Base-by-base conservation (phyloP, 2,797 vertebrate species). In the Acropternis orthonyx region DNA sequence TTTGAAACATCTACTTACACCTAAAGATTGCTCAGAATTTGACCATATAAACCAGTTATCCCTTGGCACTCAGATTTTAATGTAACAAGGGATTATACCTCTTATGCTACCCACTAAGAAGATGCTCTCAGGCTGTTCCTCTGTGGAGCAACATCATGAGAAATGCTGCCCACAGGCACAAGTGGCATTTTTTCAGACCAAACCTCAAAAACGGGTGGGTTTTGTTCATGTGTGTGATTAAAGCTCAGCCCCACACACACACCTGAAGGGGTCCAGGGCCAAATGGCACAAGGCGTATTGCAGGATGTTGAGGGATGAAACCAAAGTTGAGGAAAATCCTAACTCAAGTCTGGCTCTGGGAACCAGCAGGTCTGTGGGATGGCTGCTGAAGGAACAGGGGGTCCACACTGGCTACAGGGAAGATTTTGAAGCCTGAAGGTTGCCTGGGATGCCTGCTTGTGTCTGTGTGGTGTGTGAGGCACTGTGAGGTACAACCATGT, bases 221-320 rank as follows among this genome's bases (percentile, higher is more conserved):
- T 83, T 76, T 49, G 7, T 41, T 12, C 2, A 0, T 24, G 7
- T 44, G 16, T 44, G 23, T 49, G 28, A 13, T n/a, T 34, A 58
- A 55, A 88, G 24, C 13, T 66, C 9, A 30, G 28, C 26, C 39
- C 7, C 21, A 5, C 22, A 9, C 1, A 12, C 1, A 5, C 8
- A 2, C 3, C 1, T 63, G 28, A 51, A 61, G 10, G 51, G 14
- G 2, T 2, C 7, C 43, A 77, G 58, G 26, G 34, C 32, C 59
- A 24, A 22, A 12, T 0, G 0, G 6, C 11, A 62, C 7, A 41
- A 68, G 19, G 24, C 1, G 1, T 11, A 10, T 7, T 5, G 17
- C 36, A 52, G 11, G 37, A 43, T 65, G 20, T 7, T 59, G 54
- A 44, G 28, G 36, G 11, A 18, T 30, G 26, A 36, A 87, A 28